Percentiles rank a stretch among this genome's conserved stretches.
Evolutionary conservation across 2,113 vertebrate species (phyloP).

Genomic region (Chrysemys picta): DNA sequence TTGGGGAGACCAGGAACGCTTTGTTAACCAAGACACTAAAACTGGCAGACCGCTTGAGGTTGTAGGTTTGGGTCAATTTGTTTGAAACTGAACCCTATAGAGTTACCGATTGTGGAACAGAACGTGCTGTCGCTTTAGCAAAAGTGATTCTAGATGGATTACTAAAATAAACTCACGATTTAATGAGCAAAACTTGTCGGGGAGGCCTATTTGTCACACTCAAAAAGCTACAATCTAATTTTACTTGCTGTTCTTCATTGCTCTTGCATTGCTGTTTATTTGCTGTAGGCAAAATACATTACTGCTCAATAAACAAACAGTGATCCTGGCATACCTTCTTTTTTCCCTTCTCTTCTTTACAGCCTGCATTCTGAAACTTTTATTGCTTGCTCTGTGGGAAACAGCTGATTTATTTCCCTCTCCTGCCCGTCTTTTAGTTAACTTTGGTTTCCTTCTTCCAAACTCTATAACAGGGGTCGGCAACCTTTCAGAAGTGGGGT

Average conservation of each 20-base stretch:
- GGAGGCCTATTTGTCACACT: conserved; percentile 67
- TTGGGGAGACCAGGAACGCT: not conserved
- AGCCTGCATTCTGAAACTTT: accelerated
- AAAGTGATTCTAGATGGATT: conserved; percentile 63
- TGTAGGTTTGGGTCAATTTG: not conserved
- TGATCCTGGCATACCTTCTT: not conserved
- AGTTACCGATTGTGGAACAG: not conserved
- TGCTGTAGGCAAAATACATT: conserved; percentile 66
- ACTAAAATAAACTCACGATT: conserved; percentile 68
- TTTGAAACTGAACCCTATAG: not conserved
- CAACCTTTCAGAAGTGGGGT: too few species aligned
- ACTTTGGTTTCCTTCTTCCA: not conserved
- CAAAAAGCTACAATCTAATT: conserved; percentile 63
- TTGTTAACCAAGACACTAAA: not conserved
- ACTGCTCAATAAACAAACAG: conserved; percentile 53
- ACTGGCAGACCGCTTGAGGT: not conserved
- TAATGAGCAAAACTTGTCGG: conserved; percentile 66
- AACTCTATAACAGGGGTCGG: not conserved
- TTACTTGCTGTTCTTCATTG: conserved; percentile 50
- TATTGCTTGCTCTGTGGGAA: not conserved
- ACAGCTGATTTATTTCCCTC: not conserved
- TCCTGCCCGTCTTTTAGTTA: not conserved
- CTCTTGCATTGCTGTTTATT: conserved; percentile 48
- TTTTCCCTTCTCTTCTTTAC: not conserved
- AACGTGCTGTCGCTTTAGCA: conserved; percentile 14